Conservation (phyloP, 2,113 vertebrate genomes). For the Myiozetetes cayanensis region DNA sequence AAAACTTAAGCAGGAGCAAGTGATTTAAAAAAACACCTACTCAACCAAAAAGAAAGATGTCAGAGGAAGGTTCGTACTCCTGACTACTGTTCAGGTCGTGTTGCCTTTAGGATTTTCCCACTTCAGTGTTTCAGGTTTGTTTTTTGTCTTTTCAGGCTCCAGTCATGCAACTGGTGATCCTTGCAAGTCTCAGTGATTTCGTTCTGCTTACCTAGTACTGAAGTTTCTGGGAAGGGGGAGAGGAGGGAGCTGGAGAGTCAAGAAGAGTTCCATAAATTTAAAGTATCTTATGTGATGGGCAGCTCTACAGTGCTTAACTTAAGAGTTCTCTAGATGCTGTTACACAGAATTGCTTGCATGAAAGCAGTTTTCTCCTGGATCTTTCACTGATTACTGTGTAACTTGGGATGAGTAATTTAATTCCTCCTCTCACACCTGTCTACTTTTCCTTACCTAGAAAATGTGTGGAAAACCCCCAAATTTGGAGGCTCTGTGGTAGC, state of each 20-base stretch:
- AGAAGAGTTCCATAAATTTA: not conserved
- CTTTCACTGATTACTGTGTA: not conserved
- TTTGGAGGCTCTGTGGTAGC: not conserved
- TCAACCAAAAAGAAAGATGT: not conserved
- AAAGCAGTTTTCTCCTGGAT: not conserved
- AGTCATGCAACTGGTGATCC: not conserved
- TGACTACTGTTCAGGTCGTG: fast-evolving
- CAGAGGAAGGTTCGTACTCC: no score
- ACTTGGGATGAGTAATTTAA: not conserved
- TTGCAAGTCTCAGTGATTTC: not conserved
- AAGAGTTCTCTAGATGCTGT: not conserved
- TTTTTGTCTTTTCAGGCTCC: not conserved
- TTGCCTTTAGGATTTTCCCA: not conserved
- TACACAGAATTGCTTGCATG: not conserved
- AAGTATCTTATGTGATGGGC: not conserved
- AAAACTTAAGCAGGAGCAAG: not conserved
- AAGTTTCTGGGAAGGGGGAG: not conserved
- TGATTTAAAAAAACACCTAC: not conserved
- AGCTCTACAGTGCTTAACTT: not conserved
- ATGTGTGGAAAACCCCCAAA: fast-evolving
- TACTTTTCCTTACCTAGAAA: not conserved
- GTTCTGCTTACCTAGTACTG: not conserved
- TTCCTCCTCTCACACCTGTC: not conserved
- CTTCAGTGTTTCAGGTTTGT: not conserved
- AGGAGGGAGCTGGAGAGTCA: not conserved